Evolutionary conservation across 2,113 vertebrate genomes (phyloP).

Genomic region (Oryzias javanicus): DNA sequence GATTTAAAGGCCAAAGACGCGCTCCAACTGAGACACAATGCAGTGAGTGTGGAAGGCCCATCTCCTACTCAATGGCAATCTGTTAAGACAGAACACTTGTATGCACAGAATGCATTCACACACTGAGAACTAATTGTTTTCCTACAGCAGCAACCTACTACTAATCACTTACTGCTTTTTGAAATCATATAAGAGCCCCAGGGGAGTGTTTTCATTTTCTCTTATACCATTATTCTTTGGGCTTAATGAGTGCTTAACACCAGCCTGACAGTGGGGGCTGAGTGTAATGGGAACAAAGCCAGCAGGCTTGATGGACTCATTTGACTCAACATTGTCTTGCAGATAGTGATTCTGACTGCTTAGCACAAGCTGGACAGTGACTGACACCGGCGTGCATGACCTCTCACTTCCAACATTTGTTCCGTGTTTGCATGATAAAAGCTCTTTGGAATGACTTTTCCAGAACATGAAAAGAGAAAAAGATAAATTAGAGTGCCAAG

Average conservation of each 20-base stretch:
- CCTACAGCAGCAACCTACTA: slow-evolving; percentile 2
- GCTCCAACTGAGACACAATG: slow-evolving; percentile 18
- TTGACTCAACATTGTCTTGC: slow-evolving; percentile 38
- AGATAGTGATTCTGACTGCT: slow-evolving; percentile 22
- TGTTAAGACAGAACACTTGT: slow-evolving; percentile 12
- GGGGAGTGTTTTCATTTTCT: slow-evolving; percentile 40
- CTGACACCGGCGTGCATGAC: slow-evolving; percentile 12
- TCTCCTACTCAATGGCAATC: slow-evolving; percentile 9
- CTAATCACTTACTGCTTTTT: slow-evolving; percentile 29
- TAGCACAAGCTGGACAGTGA: slow-evolving; percentile 25
- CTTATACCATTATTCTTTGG: slow-evolving; percentile 40
- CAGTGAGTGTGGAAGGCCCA: slow-evolving; percentile 16
- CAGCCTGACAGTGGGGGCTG: slow-evolving; percentile 32
- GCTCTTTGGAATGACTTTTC: not conserved
- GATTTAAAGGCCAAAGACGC: slow-evolving; percentile 24
- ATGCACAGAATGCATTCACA: slow-evolving; percentile 3
- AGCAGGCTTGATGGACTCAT: slow-evolving; percentile 44
- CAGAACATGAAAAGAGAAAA: not conserved
- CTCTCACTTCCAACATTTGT: slow-evolving; percentile 5
- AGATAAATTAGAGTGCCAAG: not conserved
- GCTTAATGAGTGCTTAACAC: slow-evolving; percentile 54
- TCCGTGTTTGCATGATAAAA: not conserved
- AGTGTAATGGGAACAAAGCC: slow-evolving; percentile 41
- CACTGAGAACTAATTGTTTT: slow-evolving; percentile 34
- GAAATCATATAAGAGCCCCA: slow-evolving; percentile 26